Base-by-base conservation (phyloP, 2,888 invertebrate genomes). In the Odontomyia ornata region DNA sequence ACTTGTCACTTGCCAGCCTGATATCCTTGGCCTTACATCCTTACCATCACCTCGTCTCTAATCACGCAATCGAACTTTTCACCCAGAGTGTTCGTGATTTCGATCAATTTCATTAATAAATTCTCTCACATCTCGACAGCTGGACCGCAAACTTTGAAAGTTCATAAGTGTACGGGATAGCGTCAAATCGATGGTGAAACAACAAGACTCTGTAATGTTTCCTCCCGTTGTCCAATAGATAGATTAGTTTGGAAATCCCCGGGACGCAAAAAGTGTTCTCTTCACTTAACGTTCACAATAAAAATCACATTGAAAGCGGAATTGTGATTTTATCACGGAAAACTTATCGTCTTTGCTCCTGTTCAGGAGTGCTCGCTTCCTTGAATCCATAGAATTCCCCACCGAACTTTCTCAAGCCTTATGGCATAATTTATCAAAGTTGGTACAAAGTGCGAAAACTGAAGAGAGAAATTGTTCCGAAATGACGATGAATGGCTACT, bases 351-450 rank as follows among this genome's bases (percentile, higher is more conserved):
- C 52, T 18, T 52, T 15, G n/a, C 7, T 52, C 7, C 52, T 9
- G 36, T 36, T 36, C 36, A 36, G 36, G 5, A 36, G 36, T 9
- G 9, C 36, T 36, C 36, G 36, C 36, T 36, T 36, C n/a, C 13
- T 9, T 52, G 52, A 52, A 18, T 52, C 18, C 18, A 9, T 13
- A 4, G 57, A 60, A 23, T 9, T 60, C 4, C 15, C 23, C 27
- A 11, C 1, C 18, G 27, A 71, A 71, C 25, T 71, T 71, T 47
- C 25, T 18, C 15, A 9, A 25, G 52, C 71, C 71, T 71, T 46
- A 71, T 71, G 71, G 71, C 71, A 71, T 71, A 71, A 47, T 71
- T 71, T 71, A 71, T 71, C 71, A 47, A 71, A 52, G 23, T 71
- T n/a, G 46, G 67, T 4, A 9, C 52, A 13, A 52, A 30, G 43